phyloP scores from a whole-genome alignment of 2,113 vertebrate genomes.

The Gnathonemus echidnorhynchus region DNA sequence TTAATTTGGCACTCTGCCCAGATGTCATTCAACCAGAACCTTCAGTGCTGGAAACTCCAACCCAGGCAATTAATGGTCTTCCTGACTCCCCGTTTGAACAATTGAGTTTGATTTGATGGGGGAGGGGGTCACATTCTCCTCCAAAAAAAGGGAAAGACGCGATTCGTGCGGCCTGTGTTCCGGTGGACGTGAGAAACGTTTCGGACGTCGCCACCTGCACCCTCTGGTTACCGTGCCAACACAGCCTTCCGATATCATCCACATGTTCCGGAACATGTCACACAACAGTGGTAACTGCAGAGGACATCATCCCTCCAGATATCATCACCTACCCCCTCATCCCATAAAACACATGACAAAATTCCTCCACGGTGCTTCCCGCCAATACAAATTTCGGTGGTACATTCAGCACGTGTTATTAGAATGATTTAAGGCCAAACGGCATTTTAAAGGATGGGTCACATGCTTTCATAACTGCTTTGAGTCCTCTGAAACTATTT shows the following conservation, averaged over 20 bases:
- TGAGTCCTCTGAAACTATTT: not conserved
- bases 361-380: not conserved
- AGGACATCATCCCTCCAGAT: not conserved
- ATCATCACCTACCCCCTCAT: conserved; percentile 29
- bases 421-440: conserved; percentile 55
- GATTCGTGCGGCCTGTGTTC: not conserved
- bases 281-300: conserved; percentile 24
- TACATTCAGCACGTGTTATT: conserved; percentile 72
- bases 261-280: conserved; percentile 17
- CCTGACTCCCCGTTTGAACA: conserved; percentile 46
- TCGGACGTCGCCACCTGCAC: too few relatives aligned
- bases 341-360: not conserved
- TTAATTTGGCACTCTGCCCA: conserved; percentile 92
- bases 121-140: not conserved
- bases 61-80: conserved; percentile 71
- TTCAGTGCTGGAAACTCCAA: conserved; percentile 74
- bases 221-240: conserved; percentile 18
- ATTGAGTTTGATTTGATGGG: not conserved
- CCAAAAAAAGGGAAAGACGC: conserved; percentile 6
- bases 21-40: conserved; percentile 92
- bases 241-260: not conserved
- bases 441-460: conserved; percentile 54
- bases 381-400: conserved; percentile 11
- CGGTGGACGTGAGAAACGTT: not conserved
- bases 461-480: conserved; percentile 32